phyloP scores from a whole-genome alignment of 2,113 vertebrate genomes.

The Odocoileus virginianus region DNA sequence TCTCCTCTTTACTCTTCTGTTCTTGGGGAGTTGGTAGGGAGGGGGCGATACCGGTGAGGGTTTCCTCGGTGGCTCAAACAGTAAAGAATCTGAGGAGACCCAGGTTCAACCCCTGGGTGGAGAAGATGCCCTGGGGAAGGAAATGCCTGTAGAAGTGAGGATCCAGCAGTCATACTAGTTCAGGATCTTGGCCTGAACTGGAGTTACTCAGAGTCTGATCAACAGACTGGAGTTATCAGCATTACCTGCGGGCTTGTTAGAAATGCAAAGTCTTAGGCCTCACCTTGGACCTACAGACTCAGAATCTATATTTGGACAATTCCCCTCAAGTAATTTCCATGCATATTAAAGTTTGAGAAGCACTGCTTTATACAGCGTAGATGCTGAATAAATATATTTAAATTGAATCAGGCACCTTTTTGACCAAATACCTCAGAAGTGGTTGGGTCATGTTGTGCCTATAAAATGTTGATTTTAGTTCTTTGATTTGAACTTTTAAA shows the following conservation, averaged over 20 bases:
- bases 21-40: no score
- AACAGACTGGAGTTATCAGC: neutral
- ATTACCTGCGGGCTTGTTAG: neutral
- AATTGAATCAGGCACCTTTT: neutral
- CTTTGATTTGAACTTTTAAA: conserved; percentile 41
- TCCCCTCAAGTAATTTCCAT: neutral
- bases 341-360: neutral
- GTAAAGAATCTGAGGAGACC: neutral
- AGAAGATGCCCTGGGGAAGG: neutral
- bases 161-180: neutral
- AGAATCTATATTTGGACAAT: neutral
- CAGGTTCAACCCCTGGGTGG: neutral
- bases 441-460: neutral
- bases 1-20: neutral
- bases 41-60: neutral
- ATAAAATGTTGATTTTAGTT: conserved; percentile 32
- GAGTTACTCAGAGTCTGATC: neutral
- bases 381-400: neutral
- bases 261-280: neutral
- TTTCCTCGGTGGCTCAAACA: neutral
- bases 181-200: neutral
- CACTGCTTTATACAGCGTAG: neutral
- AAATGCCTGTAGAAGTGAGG: neutral
- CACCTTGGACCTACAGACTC: neutral
- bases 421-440: neutral